Evolutionary conservation across 2,113 vertebrate genomes (phyloP).

Genomic region (Tympanuchus pallidicinctus): DNA sequence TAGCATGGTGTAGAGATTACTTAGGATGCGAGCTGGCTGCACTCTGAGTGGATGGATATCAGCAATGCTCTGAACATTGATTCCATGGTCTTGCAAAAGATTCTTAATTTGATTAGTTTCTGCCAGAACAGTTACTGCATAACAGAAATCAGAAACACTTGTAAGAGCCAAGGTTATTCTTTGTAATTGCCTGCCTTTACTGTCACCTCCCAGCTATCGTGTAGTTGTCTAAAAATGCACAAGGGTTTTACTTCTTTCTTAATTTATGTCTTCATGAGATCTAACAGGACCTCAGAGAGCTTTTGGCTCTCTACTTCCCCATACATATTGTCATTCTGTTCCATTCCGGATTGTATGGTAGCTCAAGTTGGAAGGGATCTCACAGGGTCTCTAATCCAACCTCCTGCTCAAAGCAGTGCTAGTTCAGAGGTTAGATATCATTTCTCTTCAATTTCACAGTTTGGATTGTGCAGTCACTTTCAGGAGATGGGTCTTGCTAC

Average conservation of each 20-base stretch:
- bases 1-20: constrained; percentile 93
- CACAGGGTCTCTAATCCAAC: not conserved
- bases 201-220: not conserved
- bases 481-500: not conserved
- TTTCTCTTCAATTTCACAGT: not conserved
- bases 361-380: not conserved
- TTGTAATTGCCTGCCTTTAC: not conserved
- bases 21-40: constrained; percentile 94
- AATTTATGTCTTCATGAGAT: not conserved
- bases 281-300: not conserved
- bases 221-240: not conserved
- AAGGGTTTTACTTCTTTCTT: not conserved
- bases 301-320: not conserved
- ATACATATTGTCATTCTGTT: not conserved
- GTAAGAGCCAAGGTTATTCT: not conserved
- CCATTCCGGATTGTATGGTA: not conserved
- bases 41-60: constrained; percentile 90
- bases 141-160: constrained; percentile 15
- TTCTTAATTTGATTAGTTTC: constrained; percentile 89
- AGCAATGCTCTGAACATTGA: constrained; percentile 86
- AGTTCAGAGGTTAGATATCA: not conserved
- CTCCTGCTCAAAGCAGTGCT: not conserved
- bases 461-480: not conserved
- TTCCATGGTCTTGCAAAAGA: constrained; percentile 82
- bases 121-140: constrained; percentile 90